Evolutionary conservation across 2,113 vertebrate genomes (phyloP), one percentile per base, ranked within the genome.

Genomic region (Clarias macrocephalus): DNA sequence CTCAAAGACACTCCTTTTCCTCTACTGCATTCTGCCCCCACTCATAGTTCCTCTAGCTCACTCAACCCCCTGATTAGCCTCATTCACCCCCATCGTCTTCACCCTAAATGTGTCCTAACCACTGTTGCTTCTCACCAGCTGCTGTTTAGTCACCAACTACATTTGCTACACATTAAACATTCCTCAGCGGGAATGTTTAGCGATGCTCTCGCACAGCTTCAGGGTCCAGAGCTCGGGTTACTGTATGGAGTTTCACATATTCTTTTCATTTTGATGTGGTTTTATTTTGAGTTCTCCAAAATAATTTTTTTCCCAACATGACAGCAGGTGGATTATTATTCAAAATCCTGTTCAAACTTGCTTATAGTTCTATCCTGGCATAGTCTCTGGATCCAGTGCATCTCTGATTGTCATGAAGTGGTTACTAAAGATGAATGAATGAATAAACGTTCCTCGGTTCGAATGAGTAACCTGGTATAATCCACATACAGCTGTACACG

Each of bases 1-100:
- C 80, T 90, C 87, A 91, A 91, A 91, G 89, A 84, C 82, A n/a
- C 19, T 23, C 37, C 37, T 48, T 72, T 83, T 83, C 87, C 84
- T 65, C 82, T 86, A 37, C 82, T 83, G 75, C 65, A 77, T 87
- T 23, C 62, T 85, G 77, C 80, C 89, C 91, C 83, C 88, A 52
- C 30, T 79, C 60, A 62, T 23, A 21, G 59, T 79, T 87, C 65
- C 65, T 86, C 85, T 28, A 59, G 65, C 13, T 54, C 56, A 19
- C 75, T 80, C 70, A 72, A n/a, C 56, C 87, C 79, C 73, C 76
- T 77, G 80, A 89, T 86, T 83, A 86, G 60, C 59, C 80, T 80
- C 80, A 83, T 60, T 87, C 66, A 65, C 80, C 75, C 79, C 76
- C 68, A 54, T 70, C 60, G 65, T 30, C 66, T 79, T 86, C 68